Evolutionary conservation across 2,888 invertebrate genomes (phyloP).

Genomic region (Branchinecta sandiegonensis): DNA sequence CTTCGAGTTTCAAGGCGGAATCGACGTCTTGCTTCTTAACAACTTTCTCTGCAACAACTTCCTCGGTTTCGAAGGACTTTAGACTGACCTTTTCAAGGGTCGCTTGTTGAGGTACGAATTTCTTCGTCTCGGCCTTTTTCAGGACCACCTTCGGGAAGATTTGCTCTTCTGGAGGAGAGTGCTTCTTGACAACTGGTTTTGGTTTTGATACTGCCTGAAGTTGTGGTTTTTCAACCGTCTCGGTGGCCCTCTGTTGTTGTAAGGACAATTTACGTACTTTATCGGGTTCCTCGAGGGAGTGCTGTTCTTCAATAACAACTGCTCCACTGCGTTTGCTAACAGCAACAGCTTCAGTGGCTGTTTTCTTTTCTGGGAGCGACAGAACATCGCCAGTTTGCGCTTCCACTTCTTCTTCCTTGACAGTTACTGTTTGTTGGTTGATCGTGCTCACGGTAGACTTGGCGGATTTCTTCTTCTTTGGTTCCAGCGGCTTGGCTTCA

Average conservation of each 20-base stretch:
- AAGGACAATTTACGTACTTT: no score
- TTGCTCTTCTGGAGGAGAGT: not conserved
- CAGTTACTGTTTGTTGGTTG: constrained; percentile 22
- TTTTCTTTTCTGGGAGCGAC: not conserved
- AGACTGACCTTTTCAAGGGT: not conserved
- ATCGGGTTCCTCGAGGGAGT: no score
- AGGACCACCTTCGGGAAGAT: constrained; percentile 4
- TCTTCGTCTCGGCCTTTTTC: constrained; percentile 16
- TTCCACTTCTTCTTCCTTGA: constrained; percentile 23
- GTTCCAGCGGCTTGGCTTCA: constrained; percentile 18
- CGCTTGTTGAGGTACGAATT: constrained; percentile 15
- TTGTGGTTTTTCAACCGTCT: no score
- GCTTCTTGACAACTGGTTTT: constrained; percentile 16
- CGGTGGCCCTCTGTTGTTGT: no score
- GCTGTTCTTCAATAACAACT: constrained; percentile 2
- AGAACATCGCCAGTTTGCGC: constrained; percentile 22
- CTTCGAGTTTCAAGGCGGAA: constrained; percentile 16
- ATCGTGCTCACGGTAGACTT: constrained; percentile 17
- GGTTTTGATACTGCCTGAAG: not conserved
- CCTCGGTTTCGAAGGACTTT: constrained; percentile 21
- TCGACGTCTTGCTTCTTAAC: not conserved
- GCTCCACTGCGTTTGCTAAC: constrained; percentile 22
- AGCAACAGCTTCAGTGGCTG: constrained; percentile 21
- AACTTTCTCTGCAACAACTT: constrained; percentile 16
- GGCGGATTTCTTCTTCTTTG: constrained; percentile 15